These are phyloP conservation scores for Deilephila porcellus DNA, from an alignment of 2,888 invertebrate genomes.

Conservation along the genomic window DNA sequence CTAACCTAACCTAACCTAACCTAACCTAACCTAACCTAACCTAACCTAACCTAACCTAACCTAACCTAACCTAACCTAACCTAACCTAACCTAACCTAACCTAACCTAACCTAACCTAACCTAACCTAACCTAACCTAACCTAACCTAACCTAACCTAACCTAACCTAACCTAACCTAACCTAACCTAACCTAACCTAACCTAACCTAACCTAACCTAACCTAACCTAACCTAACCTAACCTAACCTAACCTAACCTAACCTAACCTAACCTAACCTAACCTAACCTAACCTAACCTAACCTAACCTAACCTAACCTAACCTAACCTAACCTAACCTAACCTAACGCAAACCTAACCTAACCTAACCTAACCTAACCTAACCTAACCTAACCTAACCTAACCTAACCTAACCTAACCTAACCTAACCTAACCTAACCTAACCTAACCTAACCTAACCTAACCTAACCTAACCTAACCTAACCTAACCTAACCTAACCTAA, in stretches of 20 bases:
- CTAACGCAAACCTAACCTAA: constrained; percentile 32
- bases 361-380: constrained; percentile 35
- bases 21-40: constrained; percentile 39
- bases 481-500: constrained; percentile 31
- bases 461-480: constrained; percentile 27
- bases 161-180: constrained; percentile 39
- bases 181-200: constrained; percentile 39
- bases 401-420: constrained; percentile 37
- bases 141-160: constrained; percentile 36
- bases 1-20: constrained; percentile 39
- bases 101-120: constrained; percentile 40
- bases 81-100: constrained; percentile 31
- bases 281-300: constrained; percentile 35
- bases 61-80: constrained; percentile 28
- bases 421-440: constrained; percentile 37
- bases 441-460: constrained; percentile 35
- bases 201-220: constrained; percentile 36
- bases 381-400: constrained; percentile 37
- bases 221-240: constrained; percentile 38
- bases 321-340: constrained; percentile 33
- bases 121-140: constrained; percentile 38
- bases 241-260: constrained; percentile 38
- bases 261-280: constrained; percentile 36
- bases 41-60: constrained; percentile 34
- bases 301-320: constrained; percentile 35